Evolutionary conservation across 2,888 invertebrate genomes (phyloP).

Genomic region (Bibio marci): DNA sequence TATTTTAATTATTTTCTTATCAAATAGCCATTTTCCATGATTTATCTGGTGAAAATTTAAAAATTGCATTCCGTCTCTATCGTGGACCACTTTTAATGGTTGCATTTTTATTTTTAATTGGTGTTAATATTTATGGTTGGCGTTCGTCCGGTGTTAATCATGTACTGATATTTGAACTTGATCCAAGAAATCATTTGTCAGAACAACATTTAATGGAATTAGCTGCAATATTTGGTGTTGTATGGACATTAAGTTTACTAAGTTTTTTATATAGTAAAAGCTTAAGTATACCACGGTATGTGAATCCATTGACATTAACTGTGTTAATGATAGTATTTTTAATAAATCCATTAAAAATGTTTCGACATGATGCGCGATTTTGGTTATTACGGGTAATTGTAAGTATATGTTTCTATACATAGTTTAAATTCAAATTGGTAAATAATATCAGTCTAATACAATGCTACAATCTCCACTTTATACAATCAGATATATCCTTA

Average conservation of each 20-base stretch:
- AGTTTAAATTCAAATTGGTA: too few relatives aligned
- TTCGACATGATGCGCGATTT: constrained; percentile 83
- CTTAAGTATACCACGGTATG: constrained; percentile 78
- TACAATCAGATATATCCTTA: too few relatives aligned
- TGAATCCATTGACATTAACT: constrained; percentile 75
- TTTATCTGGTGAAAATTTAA: constrained; percentile 51
- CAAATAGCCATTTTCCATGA: constrained; percentile 63
- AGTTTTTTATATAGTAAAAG: constrained; percentile 47
- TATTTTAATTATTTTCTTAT: constrained; percentile 18
- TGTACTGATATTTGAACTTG: constrained; percentile 91
- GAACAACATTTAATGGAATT: constrained; percentile 92
- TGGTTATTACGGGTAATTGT: constrained; percentile 85
- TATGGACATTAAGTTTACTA: constrained; percentile 84
- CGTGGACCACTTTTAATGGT: constrained; percentile 85
- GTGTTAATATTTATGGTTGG: constrained; percentile 95
- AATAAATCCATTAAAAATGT: constrained; percentile 81
- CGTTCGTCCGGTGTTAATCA: constrained; percentile 94
- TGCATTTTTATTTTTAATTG: constrained; percentile 84
- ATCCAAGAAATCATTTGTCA: constrained; percentile 83
- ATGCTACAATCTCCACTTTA: too few relatives aligned
- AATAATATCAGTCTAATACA: too few relatives aligned
- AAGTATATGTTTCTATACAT: constrained; percentile 26
- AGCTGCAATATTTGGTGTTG: constrained; percentile 81
- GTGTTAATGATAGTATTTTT: constrained; percentile 70
- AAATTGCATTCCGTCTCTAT: constrained; percentile 81